Percentiles rank a stretch among this genome's conserved stretches.
Evolutionary conservation across 2,797 vertebrate genomes (phyloP).

Genomic region (Ispidina lecontei): DNA sequence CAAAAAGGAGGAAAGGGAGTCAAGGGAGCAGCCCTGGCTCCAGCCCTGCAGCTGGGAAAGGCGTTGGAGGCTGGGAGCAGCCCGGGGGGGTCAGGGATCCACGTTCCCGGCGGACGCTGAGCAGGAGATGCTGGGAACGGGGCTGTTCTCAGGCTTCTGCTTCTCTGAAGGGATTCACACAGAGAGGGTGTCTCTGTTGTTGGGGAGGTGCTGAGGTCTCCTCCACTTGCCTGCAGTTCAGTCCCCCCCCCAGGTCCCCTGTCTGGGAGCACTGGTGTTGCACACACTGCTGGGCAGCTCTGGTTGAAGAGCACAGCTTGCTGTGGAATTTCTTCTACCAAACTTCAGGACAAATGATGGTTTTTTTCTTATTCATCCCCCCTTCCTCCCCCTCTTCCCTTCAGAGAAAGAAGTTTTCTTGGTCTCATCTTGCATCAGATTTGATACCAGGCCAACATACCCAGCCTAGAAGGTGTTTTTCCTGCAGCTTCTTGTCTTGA

Average conservation of each 20-base stretch:
- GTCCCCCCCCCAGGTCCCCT: not conserved
- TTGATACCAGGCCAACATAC: not conserved
- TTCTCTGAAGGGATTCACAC: too few species aligned
- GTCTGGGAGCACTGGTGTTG: not conserved
- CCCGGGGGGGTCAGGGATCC: too few species aligned
- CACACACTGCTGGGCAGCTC: not conserved
- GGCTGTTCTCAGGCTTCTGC: too few species aligned
- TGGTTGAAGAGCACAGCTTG: constrained; percentile 17
- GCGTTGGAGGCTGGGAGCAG: accelerated
- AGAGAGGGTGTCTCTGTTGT: not conserved
- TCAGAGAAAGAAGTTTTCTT: not conserved
- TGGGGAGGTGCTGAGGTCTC: not conserved
- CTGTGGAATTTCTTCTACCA: constrained; percentile 33
- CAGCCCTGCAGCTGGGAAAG: not conserved
- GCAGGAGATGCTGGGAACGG: too few species aligned
- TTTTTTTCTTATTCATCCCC: not conserved
- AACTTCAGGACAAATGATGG: not conserved
- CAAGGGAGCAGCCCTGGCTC: constrained; percentile 19
- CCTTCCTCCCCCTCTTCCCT: not conserved
- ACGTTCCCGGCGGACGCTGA: too few species aligned
- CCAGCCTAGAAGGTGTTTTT: not conserved
- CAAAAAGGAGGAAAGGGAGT: not conserved
- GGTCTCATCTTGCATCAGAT: constrained; percentile 16
- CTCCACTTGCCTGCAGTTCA: not conserved
- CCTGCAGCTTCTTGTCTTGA: not conserved